Evolutionary conservation across 2,113 vertebrate species (phyloP), one percentile per base, ranked within the genome.

Genomic region (Tetraodon nigroviridis): DNA sequence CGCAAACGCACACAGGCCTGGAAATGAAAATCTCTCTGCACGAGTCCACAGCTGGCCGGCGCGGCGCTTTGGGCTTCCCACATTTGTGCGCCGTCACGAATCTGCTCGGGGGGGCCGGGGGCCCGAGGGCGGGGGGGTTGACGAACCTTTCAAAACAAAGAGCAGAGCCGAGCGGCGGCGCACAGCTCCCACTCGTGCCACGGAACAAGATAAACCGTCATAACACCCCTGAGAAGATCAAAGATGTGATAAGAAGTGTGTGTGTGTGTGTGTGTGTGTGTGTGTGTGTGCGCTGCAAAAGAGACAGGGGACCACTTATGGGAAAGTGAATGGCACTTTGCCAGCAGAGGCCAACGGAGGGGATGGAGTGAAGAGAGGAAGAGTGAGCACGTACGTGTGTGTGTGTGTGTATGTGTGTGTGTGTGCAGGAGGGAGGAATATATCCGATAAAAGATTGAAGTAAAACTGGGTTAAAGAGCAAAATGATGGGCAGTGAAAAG

Each of bases 341-440:
- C 87, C 85, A 87, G 65, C 8, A 55, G 81, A 80, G 85, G 85
- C 84, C 87, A 79, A 58, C 24, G 20, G 16, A 74, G 71, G 81
- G 79, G 67, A 76, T 51, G 58, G 47, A 56, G 61, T 57, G 66
- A 76, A 37, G 42, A 17, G 42, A 46, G 50, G 61, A 45, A 68
- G 66, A 62, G 45, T 19, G 51, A 47, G 53, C 45, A 24, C 15
- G n/a, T 29, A 7, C 7, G 66, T 61, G 70, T 37, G 16, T 41
- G 42, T 24, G 20, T 24, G 48, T 55, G 66, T 57, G 57, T n/a
- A 55, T 52, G 22, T 37, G 40, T 52, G 60, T 20, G 57, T 22
- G 58, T 29, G 29, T 24, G 37, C 1, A 40, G 5, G 55, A 1
- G 27, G 57, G 55, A 56, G 46, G 19, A 63, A 54, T 55, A 66